Conservation (phyloP, 2,113 vertebrate species). For the Aldabrachelys gigantea region DNA sequence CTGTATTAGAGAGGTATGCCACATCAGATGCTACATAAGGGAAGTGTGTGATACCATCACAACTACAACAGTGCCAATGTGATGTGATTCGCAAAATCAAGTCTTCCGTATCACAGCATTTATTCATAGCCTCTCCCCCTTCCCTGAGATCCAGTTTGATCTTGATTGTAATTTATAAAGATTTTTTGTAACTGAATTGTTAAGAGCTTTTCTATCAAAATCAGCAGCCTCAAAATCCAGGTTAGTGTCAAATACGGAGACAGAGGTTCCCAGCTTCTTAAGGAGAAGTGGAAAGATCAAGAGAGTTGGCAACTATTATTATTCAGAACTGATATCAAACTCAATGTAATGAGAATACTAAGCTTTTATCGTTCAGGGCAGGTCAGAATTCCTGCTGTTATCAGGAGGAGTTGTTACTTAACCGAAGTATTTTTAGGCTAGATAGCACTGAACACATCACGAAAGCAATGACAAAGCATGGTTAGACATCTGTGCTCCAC, state of each 20-base stretch:
- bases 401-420: not conserved
- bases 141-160: not conserved
- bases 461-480: not conserved
- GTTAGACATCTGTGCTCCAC: not conserved
- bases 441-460: not conserved
- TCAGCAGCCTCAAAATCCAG: not conserved
- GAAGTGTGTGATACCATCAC: not conserved
- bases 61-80: not conserved
- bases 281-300: not conserved
- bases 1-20: not conserved
- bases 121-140: not conserved
- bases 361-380: not conserved
- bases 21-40: not conserved
- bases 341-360: not conserved
- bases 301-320: not conserved
- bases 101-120: not conserved
- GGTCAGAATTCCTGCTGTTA: not conserved
- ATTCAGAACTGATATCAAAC: not conserved
- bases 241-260: not conserved
- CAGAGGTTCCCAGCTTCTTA: not conserved
- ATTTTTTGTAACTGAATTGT: not conserved
- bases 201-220: not conserved
- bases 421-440: not conserved
- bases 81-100: not conserved
- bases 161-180: not conserved